Evolutionary conservation across 2,797 vertebrate species (phyloP), one percentile per base, ranked within the genome.

Genomic region (Calcarius lapponicus): DNA sequence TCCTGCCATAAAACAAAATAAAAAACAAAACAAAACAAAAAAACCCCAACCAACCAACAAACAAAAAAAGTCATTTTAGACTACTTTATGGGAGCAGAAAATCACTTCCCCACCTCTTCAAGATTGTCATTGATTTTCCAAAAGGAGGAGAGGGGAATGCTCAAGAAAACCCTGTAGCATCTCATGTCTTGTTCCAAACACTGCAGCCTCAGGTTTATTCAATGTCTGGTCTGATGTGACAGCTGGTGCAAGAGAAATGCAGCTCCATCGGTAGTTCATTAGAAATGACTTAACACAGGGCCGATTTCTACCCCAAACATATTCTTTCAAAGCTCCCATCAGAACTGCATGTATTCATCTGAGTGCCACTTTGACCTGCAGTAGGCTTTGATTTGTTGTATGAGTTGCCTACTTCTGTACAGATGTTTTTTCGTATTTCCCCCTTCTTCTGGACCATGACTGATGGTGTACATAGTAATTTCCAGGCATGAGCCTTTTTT

Each of bases 381-480:
- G n/a, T 70, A 20, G 57, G 53, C 45, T 94, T 89, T 84, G n/a
- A 47, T 87, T 92, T 89, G 43, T 79, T 86, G 4, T 60, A 32
- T 80, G 54, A 85, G 36, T 87, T 97, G 36, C 32, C n/a, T 64
- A 16, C 86, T 95, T 94, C 76, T 81, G 51, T 84, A 50, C 54
- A 48, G 62, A 21, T 48, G 26, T 69, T 69, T 86, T 84, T 65
- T 6, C 2, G 3, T 80, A 80, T 86, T 82, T 61, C 3, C 4
- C 24, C 18, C 53, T 69, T 80, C 32, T 74, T 81, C 67, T 92
- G 43, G 53, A 47, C 67, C 25, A 11, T 80, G 72, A 94, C 58
- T 78, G 54, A 67, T 91, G 60, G 43, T 80, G 6, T 81, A 93
- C 93, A 80, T 85, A 71, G 90, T 85, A 13, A 87, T 92, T 97